phyloP scores from a whole-genome alignment of 2,888 invertebrate species.

The Cremastobaeus sp. region DNA sequence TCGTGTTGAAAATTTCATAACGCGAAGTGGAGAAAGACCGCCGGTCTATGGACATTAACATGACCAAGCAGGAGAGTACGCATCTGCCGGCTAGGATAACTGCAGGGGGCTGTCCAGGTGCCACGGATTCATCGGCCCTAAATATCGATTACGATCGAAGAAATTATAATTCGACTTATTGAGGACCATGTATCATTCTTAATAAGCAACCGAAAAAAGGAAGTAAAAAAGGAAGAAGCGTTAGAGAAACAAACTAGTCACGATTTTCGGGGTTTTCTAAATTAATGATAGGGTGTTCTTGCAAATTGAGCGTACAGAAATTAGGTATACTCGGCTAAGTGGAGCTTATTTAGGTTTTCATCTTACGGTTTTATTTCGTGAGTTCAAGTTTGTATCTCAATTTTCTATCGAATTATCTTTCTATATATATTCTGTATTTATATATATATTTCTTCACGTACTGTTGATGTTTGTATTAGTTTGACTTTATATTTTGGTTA shows the following conservation, averaged over 20 bases:
- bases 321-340: too few relatives aligned
- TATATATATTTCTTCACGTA: too few relatives aligned
- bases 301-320: too few relatives aligned
- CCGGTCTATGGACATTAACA: slow-evolving; percentile 27
- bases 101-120: slow-evolving; percentile 72
- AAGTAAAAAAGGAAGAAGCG: slow-evolving; percentile 9
- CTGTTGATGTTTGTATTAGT: too few relatives aligned
- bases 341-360: too few relatives aligned
- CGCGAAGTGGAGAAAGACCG: slow-evolving; percentile 33
- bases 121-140: slow-evolving; percentile 62
- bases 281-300: too few relatives aligned
- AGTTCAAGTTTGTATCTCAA: too few relatives aligned
- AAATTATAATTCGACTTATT: slow-evolving; percentile 27
- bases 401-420: too few relatives aligned
- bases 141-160: slow-evolving; percentile 49
- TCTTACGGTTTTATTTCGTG: too few relatives aligned
- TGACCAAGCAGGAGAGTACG: slow-evolving; percentile 46
- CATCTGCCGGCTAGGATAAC: slow-evolving; percentile 52
- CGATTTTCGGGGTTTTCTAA: too few relatives aligned
- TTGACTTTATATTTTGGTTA: too few relatives aligned
- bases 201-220: slow-evolving; percentile 32
- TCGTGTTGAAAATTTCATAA: slow-evolving; percentile 45
- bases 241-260: slow-evolving; percentile 10
- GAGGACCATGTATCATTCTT: slow-evolving; percentile 19
- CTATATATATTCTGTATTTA: too few relatives aligned